These are phyloP conservation scores for Drosophila anomelani DNA, from an alignment of 2,888 invertebrate species.

Conservation along the genomic window DNA sequence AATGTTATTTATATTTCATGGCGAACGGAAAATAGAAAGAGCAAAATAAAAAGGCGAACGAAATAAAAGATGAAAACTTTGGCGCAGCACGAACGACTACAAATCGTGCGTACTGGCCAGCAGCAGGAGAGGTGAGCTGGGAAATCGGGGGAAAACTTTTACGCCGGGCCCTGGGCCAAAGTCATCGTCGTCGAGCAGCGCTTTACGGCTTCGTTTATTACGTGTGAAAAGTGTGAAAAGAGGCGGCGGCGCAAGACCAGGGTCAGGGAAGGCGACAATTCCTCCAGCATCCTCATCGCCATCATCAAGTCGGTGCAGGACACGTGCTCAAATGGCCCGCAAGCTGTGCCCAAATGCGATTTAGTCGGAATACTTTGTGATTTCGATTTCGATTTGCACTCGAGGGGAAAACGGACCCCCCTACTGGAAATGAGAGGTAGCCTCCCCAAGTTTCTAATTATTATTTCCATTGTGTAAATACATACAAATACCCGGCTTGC, in stretches of 20 bases:
- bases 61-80: conserved; percentile 66
- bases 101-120: conserved; percentile 71
- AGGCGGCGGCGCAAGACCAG: neutral
- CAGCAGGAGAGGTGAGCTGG: conserved; percentile 40
- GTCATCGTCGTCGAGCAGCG: conserved; percentile 56
- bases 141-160: conserved; percentile 56
- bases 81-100: conserved; percentile 78
- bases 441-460: conserved; percentile 20
- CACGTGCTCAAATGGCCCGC: conserved; percentile 60
- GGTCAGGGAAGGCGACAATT: conserved; percentile 54
- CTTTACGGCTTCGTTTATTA: conserved; percentile 78
- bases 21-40: conserved; percentile 47
- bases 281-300: conserved; percentile 36
- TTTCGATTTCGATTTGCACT: conserved; percentile 39
- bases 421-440: neutral
- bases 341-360: conserved; percentile 63
- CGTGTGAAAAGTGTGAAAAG: conserved; percentile 69
- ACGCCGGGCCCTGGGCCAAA: conserved; percentile 53
- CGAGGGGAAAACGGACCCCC: conserved; percentile 5
- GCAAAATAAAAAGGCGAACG: conserved; percentile 19
- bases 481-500: conserved; percentile 23
- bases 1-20: conserved; percentile 82
- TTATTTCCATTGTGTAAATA: conserved; percentile 29
- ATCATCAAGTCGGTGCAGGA: conserved; percentile 61
- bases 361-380: conserved; percentile 9